Evolutionary conservation across 2,797 vertebrate species (phyloP), one percentile per base, ranked within the genome.

Genomic region (Champsocephalus esox): DNA sequence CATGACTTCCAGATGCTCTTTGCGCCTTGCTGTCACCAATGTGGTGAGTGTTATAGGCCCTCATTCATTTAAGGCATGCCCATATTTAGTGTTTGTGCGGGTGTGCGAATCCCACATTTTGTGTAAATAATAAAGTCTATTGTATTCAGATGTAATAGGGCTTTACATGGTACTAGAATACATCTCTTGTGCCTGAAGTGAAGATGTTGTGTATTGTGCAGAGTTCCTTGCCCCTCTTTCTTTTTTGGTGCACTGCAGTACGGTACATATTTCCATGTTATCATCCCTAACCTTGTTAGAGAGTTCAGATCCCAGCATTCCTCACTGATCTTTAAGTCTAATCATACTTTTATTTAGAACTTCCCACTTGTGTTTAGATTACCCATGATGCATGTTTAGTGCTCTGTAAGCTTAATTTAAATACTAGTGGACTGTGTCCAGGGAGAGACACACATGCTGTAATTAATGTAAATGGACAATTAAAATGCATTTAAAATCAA

Each of bases 1-100:
- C 98, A 99, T 87, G 98, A 99, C 88, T 99, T 99, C 91, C 98
- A 99, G 92, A 99, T 99, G 96, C 96, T 99, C 80, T 99, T 99
- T 83, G 98, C 98, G 32, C 98, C 98, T 38, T 99, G 98, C 91
- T 99, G 98, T 88, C 97, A 97, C 87, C 97, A 99, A 52, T 99
- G 98, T 90, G 97, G 98, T 99, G 93, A 97, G 97, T 93, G 28
- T 69, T 41, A 14, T 3, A 24, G 1, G 0, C 6, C 10, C 0
- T 56, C 16, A 58, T 43, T 73, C 2, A 9, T 58, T 41, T 14
- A 45, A 0, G 11, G 5, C 9, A 1, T 41, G 12, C 54, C 7
- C 12, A 44, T 19, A 70, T 43, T 2, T 69, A 12, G n/a, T 50
- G 38, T 49, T 28, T 60, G 3, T 17, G 12, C 12, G n/a, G 9